Evolutionary conservation across 2,113 vertebrate genomes (phyloP).

Genomic region (Phalacrocorax pelagicus): DNA sequence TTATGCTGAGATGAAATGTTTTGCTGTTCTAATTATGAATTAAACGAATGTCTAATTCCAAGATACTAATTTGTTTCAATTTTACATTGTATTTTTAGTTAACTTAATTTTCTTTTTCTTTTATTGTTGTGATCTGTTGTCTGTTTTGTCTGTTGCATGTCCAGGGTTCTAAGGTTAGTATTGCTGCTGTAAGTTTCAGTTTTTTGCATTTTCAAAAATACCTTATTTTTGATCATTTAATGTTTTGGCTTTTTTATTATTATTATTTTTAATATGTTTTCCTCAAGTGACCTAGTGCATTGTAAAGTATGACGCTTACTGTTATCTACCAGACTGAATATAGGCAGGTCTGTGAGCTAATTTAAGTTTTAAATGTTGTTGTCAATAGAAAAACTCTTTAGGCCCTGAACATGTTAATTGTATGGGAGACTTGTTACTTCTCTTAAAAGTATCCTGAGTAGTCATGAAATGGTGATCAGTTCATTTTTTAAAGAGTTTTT

Average conservation of each 20-base stretch:
- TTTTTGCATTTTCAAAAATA: constrained; percentile 76
- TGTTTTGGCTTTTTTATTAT: constrained; percentile 30
- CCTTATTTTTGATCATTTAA: constrained; percentile 66
- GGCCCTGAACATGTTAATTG: not conserved
- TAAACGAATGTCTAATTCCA: constrained; percentile 61
- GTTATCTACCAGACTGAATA: not conserved
- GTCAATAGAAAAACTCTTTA: not conserved
- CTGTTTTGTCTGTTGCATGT: constrained; percentile 90
- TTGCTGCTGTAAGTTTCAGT: constrained; percentile 90
- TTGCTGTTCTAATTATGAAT: constrained; percentile 40
- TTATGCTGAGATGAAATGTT: not conserved
- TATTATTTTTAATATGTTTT: constrained; percentile 42
- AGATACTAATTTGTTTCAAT: constrained; percentile 73
- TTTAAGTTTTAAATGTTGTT: not conserved
- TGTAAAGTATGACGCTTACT: not conserved
- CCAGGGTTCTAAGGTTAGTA: constrained; percentile 99
- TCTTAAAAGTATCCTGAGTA: not conserved
- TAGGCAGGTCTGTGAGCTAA: not conserved
- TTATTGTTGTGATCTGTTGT: constrained; percentile 82
- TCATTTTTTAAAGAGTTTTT: not conserved
- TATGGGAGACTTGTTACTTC: not conserved
- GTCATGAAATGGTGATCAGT: not conserved
- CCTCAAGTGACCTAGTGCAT: not conserved
- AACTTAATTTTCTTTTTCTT: constrained; percentile 85
- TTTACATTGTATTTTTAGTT: constrained; percentile 79